Percentiles rank a stretch among this genome's conserved stretches.
phyloP scores from a whole-genome alignment of 2,113 vertebrate species.

The Odobenus rosmarus region DNA sequence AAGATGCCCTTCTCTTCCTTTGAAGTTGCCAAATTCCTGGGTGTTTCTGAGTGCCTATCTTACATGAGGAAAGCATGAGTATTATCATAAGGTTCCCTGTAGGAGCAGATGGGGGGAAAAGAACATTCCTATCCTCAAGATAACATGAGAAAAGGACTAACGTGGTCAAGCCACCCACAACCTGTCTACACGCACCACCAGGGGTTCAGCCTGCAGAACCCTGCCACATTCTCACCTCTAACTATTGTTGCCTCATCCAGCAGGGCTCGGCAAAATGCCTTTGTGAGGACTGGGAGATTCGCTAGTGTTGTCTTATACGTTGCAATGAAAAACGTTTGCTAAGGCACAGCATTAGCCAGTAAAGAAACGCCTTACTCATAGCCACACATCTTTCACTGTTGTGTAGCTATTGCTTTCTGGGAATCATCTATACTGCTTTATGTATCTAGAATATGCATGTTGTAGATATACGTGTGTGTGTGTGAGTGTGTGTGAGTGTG shows the following conservation, averaged over 20 bases:
- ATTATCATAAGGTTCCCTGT: not conserved
- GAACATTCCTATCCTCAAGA: not conserved
- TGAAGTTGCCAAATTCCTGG: not conserved
- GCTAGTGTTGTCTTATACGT: conserved; percentile 71
- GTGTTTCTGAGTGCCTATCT: not conserved
- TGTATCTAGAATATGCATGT: not conserved
- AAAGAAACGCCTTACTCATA: conserved; percentile 82
- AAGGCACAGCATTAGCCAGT: conserved; percentile 76
- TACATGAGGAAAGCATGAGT: not conserved
- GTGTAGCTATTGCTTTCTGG: conserved; percentile 66
- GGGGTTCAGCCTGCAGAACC: conserved; percentile 68
- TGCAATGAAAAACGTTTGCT: conserved; percentile 80
- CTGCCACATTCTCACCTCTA: conserved; percentile 55
- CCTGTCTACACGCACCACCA: conserved; percentile 19
- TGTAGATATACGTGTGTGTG: not conserved
- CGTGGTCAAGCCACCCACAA: not conserved
- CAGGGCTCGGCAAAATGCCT: conserved; percentile 83
- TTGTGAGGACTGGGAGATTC: conserved; percentile 79
- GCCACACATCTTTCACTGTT: conserved; percentile 62
- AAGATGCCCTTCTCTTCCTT: not conserved
- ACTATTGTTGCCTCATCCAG: conserved; percentile 71
- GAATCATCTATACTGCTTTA: conserved; percentile 44
- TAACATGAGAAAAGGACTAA: not conserved
- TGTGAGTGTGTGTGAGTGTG: not conserved
- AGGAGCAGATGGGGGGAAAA: not conserved